phyloP scores from a whole-genome alignment of 1,140 invertebrate species.

The Vollenhovia emeryi region DNA sequence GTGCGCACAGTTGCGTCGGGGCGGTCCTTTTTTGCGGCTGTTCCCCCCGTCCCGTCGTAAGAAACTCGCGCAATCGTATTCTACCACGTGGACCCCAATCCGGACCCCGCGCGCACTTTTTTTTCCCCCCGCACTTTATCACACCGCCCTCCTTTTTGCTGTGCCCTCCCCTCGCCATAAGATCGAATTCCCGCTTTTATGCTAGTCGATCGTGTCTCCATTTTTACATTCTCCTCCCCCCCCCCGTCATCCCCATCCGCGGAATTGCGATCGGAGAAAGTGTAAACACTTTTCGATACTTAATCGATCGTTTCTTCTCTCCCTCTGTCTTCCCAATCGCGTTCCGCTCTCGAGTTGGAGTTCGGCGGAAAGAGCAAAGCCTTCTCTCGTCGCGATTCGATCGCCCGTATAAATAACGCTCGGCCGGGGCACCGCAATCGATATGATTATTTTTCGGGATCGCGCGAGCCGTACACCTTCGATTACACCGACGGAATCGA shows the following conservation, averaged over 20 bases:
- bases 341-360: background rate
- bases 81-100: background rate
- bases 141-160: slow-evolving; percentile 54
- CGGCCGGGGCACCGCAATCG: background rate
- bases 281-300: background rate
- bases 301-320: slow-evolving; percentile 7
- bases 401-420: slow-evolving; percentile 27
- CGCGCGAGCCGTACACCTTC: background rate
- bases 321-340: background rate
- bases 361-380: slow-evolving; percentile 10
- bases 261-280: slow-evolving; percentile 32
- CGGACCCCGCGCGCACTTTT: background rate
- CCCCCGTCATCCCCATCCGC: no score
- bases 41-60: slow-evolving; percentile 63
- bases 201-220: slow-evolving; percentile 49
- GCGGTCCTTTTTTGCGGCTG: slow-evolving; percentile 76
- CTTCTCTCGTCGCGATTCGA: slow-evolving; percentile 14
- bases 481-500: slow-evolving; percentile 31
- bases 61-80: slow-evolving; percentile 71
- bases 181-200: slow-evolving; percentile 51
- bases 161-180: background rate
- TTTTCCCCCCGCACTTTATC: slow-evolving; percentile 55
- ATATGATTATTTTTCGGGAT: slow-evolving; percentile 41
- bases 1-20: slow-evolving; percentile 62
- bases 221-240: slow-evolving; percentile 44